phyloP scores from a whole-genome alignment of 35 echinoderm and acorn worm genomes.

The Heliocidaris tuberculata region DNA sequence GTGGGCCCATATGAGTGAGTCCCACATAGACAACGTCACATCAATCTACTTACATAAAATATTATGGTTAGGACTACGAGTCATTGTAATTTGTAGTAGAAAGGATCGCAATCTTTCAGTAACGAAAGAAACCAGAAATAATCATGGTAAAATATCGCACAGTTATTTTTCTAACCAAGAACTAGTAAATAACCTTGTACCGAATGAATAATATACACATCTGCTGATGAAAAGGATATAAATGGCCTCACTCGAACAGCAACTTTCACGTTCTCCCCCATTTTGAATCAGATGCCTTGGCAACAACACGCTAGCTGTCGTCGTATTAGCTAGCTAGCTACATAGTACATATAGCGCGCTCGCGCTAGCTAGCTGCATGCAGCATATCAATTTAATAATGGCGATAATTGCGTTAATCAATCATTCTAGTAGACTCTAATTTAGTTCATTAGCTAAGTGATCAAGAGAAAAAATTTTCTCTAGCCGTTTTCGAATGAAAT shows the following conservation, averaged over 20 bases:
- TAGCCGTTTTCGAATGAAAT: too few relatives aligned
- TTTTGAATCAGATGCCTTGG: conserved; percentile 43
- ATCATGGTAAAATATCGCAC: background rate
- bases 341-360: too few relatives aligned
- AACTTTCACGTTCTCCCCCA: conserved; percentile 90
- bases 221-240: conserved; percentile 72
- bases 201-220: background rate
- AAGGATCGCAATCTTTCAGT: background rate
- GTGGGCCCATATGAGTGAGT: too few relatives aligned
- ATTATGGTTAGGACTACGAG: background rate
- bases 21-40: too few relatives aligned
- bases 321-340: too few relatives aligned
- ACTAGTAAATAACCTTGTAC: background rate
- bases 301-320: background rate
- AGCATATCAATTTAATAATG: too few relatives aligned
- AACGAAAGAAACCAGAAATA: background rate
- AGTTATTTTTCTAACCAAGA: background rate
- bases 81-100: background rate
- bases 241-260: conserved; percentile 89
- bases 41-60: too few relatives aligned
- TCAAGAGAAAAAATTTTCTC: too few relatives aligned
- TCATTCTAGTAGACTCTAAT: too few relatives aligned
- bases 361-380: too few relatives aligned
- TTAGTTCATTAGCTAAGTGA: too few relatives aligned
- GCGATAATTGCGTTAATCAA: too few relatives aligned